phyloP scores from a whole-genome alignment of 2,113 vertebrate species.

The Atherinomorus stipes region DNA sequence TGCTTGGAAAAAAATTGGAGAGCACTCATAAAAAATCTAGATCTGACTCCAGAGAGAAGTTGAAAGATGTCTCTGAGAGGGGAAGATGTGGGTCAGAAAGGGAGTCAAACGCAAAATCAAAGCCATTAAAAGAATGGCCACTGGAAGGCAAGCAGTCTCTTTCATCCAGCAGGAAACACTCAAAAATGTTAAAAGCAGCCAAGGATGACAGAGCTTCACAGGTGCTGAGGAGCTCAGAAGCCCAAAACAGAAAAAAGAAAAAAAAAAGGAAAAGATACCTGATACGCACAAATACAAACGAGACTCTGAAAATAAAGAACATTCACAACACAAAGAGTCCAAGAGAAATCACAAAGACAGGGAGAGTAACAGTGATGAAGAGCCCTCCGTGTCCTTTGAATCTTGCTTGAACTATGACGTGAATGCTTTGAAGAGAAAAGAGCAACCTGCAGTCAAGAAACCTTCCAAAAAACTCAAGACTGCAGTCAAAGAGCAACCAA shows the following conservation, averaged over 20 bases:
- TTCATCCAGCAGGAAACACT: constrained; percentile 25
- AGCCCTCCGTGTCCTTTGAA: constrained; percentile 88
- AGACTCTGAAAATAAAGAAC: constrained; percentile 17
- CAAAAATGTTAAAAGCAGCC: not conserved
- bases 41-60: constrained; percentile 36
- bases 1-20: constrained; percentile 27
- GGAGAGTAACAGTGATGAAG: constrained; percentile 56
- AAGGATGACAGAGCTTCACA: constrained; percentile 11
- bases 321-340: constrained; percentile 39
- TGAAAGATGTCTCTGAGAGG: constrained; percentile 22
- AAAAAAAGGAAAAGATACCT: not conserved
- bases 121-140: constrained; percentile 14
- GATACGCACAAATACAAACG: not conserved
- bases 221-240: constrained; percentile 9
- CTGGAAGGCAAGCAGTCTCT: constrained; percentile 15
- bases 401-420: constrained; percentile 86
- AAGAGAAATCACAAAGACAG: constrained; percentile 30
- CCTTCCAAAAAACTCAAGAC: constrained; percentile 49
- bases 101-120: constrained; percentile 37
- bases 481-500: constrained; percentile 31
- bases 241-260: constrained; percentile 39
- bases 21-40: constrained; percentile 36
- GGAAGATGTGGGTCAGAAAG: constrained; percentile 32
- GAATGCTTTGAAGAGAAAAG: constrained; percentile 73
- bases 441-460: constrained; percentile 67